Conservation (phyloP, 2,888 invertebrate genomes). For the Diploptera punctata region DNA sequence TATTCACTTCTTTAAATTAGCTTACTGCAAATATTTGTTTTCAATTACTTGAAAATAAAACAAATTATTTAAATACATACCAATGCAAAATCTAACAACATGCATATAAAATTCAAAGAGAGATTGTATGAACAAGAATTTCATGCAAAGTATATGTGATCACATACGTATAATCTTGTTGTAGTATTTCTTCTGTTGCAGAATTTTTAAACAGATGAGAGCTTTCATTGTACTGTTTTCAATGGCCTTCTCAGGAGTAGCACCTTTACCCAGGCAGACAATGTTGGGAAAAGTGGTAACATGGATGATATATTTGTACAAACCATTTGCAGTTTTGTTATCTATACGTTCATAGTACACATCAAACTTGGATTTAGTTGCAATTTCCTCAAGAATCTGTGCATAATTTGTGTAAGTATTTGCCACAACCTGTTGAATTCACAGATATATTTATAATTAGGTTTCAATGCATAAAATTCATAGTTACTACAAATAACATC, state of each 20-base stretch:
- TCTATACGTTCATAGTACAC: not conserved
- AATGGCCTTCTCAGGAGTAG: not conserved
- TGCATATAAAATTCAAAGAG: no score
- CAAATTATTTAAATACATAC: no score
- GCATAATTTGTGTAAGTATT: not conserved
- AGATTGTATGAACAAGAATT: no score
- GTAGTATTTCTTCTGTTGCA: not conserved
- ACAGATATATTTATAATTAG: no score
- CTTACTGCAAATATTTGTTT: no score
- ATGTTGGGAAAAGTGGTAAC: not conserved
- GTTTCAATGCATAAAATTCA: no score
- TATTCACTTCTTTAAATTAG: no score
- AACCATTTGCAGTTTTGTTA: not conserved
- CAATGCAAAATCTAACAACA: no score
- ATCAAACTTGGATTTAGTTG: not conserved
- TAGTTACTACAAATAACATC: no score
- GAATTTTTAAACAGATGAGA: not conserved
- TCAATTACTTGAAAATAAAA: no score
- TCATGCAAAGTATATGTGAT: no score
- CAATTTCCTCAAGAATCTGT: not conserved
- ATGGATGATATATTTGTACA: no score
- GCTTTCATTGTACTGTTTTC: not conserved
- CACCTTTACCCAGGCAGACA: not conserved
- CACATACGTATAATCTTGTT: not conserved
- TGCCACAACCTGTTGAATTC: not conserved